phyloP scores from a whole-genome alignment of 2,113 vertebrate genomes.

The Pseudorasbora parva region DNA sequence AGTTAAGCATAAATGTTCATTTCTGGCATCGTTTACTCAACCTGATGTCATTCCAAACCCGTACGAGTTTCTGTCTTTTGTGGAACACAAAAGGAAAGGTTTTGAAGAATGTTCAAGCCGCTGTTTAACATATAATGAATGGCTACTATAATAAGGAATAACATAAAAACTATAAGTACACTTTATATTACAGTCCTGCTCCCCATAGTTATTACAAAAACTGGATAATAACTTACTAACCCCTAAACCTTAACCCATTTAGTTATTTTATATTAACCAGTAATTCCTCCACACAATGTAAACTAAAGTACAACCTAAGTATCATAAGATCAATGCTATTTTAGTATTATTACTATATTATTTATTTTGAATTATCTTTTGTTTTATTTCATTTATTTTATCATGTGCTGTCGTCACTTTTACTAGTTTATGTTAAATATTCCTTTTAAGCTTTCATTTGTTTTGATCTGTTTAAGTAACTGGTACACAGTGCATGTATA shows the following conservation, averaged over 20 bases:
- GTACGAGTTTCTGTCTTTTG: neutral
- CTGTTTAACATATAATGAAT: neutral
- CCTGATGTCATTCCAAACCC: neutral
- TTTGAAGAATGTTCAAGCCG: neutral
- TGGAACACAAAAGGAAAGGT: neutral
- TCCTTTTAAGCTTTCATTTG: too few species aligned
- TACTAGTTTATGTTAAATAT: too few species aligned
- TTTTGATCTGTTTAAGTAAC: too few species aligned
- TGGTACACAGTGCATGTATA: too few species aligned
- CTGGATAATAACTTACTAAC: too few species aligned
- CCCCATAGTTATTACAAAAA: too few species aligned
- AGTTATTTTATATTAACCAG: too few species aligned
- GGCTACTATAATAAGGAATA: neutral
- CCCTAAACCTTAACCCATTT: too few species aligned
- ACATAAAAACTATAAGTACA: neutral
- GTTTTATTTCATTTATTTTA: neutral
- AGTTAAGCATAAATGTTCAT: neutral
- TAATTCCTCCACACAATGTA: too few species aligned
- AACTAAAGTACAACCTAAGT: too few species aligned
- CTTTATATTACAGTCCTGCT: too few species aligned
- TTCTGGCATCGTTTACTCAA: slow-evolving; percentile 2
- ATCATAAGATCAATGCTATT: neutral
- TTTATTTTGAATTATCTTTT: neutral
- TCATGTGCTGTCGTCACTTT: too few species aligned
- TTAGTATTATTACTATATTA: neutral